Conservation (phyloP, 2,888 invertebrate genomes). For the Trichopria drosophilae region DNA sequence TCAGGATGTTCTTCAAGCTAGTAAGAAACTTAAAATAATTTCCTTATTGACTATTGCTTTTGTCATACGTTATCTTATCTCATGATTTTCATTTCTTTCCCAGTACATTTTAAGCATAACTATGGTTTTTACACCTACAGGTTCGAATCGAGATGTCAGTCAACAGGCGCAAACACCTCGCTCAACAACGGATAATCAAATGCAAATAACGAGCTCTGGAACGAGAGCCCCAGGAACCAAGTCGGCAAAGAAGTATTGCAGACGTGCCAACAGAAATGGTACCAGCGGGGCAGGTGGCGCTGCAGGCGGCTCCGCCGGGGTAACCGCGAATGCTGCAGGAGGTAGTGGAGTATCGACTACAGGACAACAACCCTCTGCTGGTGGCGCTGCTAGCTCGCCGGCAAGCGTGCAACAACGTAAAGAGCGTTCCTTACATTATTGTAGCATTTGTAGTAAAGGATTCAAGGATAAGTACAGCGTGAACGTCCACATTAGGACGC, state of each 20-base stretch:
- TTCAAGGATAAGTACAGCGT: constrained; percentile 97
- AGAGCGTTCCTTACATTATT: constrained; percentile 85
- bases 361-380: constrained; percentile 40
- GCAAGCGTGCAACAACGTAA: constrained; percentile 75
- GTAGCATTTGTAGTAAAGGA: constrained; percentile 91
- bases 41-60: too few species aligned
- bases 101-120: too few species aligned
- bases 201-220: constrained; percentile 60
- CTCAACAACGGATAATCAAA: constrained; percentile 36
- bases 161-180: not conserved
- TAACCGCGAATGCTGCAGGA: too few species aligned
- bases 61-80: not conserved
- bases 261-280: constrained; percentile 61
- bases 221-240: constrained; percentile 65
- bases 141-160: too few species aligned
- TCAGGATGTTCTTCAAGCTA: too few species aligned
- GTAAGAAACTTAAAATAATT: too few species aligned
- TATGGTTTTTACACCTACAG: too few species aligned
- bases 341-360: too few species aligned
- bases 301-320: constrained; percentile 29
- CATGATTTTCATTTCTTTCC: not conserved
- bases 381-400: constrained; percentile 43
- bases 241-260: constrained; percentile 71
- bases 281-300: constrained; percentile 42
- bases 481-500: constrained; percentile 96